These are phyloP conservation scores for Volucella inflata DNA, from an alignment of 2,888 invertebrate genomes.

Conservation along the genomic window DNA sequence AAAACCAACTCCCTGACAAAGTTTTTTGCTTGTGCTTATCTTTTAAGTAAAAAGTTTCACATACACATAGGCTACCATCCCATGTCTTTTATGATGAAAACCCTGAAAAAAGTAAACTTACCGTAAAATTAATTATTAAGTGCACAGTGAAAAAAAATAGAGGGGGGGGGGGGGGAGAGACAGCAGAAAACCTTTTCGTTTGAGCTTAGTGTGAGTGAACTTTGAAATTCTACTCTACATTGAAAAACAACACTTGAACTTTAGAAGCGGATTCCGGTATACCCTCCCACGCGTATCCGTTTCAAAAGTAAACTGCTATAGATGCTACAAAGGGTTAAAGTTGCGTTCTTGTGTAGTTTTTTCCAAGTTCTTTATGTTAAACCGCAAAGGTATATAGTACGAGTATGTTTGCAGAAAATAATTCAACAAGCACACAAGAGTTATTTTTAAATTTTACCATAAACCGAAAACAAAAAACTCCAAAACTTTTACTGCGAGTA, in stretches of 20 bases:
- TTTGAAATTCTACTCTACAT: not conserved
- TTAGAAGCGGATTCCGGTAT: not conserved
- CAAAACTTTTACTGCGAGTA: too few relatives aligned
- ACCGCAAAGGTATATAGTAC: too few relatives aligned
- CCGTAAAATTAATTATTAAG: slow-evolving; percentile 33
- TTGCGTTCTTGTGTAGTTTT: too few relatives aligned
- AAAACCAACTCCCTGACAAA: not conserved
- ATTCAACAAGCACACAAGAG: too few relatives aligned
- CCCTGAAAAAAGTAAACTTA: not conserved
- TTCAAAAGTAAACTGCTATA: too few relatives aligned
- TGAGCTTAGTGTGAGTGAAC: not conserved
- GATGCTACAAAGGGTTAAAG: too few relatives aligned
- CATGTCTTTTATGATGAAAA: not conserved
- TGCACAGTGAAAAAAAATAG: slow-evolving; percentile 7
- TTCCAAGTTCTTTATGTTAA: too few relatives aligned
- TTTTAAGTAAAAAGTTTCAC: slow-evolving; percentile 1
- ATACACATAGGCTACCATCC: not conserved
- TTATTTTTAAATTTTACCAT: too few relatives aligned
- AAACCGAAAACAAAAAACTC: too few relatives aligned
- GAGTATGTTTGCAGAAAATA: too few relatives aligned
- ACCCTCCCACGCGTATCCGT: too few relatives aligned
- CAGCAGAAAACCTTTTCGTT: slow-evolving; percentile 16
- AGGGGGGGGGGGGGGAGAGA: too few relatives aligned
- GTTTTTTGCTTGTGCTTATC: not conserved
- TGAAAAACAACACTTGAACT: not conserved